Base-by-base conservation (phyloP, 2,797 vertebrate genomes). In the Triplophysa yarkandensis region DNA sequence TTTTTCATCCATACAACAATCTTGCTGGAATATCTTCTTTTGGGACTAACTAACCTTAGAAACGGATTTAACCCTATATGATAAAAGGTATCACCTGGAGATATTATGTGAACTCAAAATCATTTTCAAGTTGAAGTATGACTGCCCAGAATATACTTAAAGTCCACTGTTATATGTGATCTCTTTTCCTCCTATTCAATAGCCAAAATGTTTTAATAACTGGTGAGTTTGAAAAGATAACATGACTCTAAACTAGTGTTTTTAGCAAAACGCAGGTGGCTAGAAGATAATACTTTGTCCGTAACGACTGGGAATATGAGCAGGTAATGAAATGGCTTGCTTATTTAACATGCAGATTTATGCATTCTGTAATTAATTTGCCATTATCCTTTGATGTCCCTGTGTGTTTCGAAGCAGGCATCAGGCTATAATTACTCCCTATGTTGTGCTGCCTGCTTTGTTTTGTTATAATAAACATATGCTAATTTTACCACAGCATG, bases 351-450 rank as follows among this genome's bases (percentile, higher is more conserved):
- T 89, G 86, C 83, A 89, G 84, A 84, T 86, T 70, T 86, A 87
- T 87, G 87, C 82, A 32, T 57, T 72, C 79, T 78, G 71, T 88
- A 91, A 92, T 91, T 90, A 89, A 91, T 92, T 91, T 90, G 52
- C 85, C 84, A 90, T 90, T 88, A 87, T 82, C 82, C 48, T 55
- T 77, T 88, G 86, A 91, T 87, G 86, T 86, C 39, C 82, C 78
- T 85, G 82, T 83, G 58, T 74, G 69, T 70, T 73, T 68, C 60
- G 73, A 86, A 83, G 81, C 86, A 81, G 81, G 89, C 86, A 86
- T 81, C 83, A 80, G 78, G 74, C 80, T 80, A 80, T 90, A 88
- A 90, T 89, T 89, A 88, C 82, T 81, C 83, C 84, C 82, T 65
- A 82, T 86, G 83, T 87, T 89, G 81, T 82, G 80, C 86, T 87